Evolutionary conservation across 2,888 invertebrate species (phyloP).

Genomic region (Epinotia nisella): DNA sequence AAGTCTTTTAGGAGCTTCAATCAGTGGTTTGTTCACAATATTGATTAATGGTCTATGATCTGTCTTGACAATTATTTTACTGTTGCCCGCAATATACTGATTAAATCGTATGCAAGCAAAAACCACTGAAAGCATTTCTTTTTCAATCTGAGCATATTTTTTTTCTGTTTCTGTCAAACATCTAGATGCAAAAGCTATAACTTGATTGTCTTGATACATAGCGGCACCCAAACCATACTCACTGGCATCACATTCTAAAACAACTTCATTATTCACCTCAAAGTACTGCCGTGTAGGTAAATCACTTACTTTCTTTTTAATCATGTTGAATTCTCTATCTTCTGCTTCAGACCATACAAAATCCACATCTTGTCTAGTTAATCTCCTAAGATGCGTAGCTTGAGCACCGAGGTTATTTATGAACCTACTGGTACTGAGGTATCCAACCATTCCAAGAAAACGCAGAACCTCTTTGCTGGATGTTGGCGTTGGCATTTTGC

Average conservation of each 20-base stretch:
- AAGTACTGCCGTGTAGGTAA: too few species aligned
- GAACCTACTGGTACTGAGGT: too few species aligned
- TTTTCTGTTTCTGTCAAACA: neutral
- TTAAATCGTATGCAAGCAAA: neutral
- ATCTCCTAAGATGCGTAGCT: neutral
- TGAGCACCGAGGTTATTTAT: too few species aligned
- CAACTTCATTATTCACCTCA: too few species aligned
- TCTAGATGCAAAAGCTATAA: too few species aligned
- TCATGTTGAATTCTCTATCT: neutral
- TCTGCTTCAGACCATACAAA: neutral
- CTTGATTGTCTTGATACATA: too few species aligned
- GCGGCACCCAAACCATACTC: too few species aligned
- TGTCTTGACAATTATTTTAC: neutral
- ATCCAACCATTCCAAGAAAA: too few species aligned
- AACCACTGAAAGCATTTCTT: neutral
- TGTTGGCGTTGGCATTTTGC: too few species aligned
- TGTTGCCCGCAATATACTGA: neutral
- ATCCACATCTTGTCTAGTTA: neutral
- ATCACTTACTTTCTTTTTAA: neutral
- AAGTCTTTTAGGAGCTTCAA: neutral
- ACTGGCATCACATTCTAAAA: too few species aligned
- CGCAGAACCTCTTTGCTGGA: too few species aligned
- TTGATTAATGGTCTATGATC: neutral
- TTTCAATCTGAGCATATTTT: neutral
- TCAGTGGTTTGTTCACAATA: neutral